phyloP scores from a whole-genome alignment of 2,888 invertebrate species.

The Chouioia cunea region DNA sequence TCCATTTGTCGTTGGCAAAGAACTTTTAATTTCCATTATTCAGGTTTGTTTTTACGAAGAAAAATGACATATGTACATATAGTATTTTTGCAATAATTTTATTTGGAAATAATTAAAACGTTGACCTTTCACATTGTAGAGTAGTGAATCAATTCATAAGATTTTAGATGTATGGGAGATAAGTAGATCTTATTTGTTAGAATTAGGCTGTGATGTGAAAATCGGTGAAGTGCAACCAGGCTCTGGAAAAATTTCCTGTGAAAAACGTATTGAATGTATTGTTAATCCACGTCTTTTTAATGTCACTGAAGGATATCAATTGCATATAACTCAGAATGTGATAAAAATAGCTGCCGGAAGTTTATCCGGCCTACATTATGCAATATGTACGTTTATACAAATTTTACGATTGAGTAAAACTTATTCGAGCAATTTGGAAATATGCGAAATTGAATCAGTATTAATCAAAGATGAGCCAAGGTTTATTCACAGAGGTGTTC shows the following conservation, averaged over 20 bases:
- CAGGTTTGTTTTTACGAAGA: conserved; percentile 54
- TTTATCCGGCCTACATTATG: conserved; percentile 72
- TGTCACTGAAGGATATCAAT: conserved; percentile 69
- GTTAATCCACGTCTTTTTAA: conserved; percentile 70
- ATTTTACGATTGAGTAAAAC: conserved; percentile 69
- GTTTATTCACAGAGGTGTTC: conserved; percentile 71
- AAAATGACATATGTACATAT: background rate
- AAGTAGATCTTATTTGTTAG: conserved; percentile 68
- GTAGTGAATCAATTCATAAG: conserved; percentile 65
- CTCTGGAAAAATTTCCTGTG: conserved; percentile 63
- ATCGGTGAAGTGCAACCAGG: conserved; percentile 68
- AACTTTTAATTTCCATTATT: conserved; percentile 69
- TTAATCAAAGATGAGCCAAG: conserved; percentile 74
- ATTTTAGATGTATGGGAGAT: conserved; percentile 71
- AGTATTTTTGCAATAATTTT: conserved; percentile 1
- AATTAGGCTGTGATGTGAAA: conserved; percentile 69
- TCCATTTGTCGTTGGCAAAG: conserved; percentile 68
- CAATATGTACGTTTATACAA: conserved; percentile 72
- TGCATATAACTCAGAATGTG: conserved; percentile 70
- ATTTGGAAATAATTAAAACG: background rate
- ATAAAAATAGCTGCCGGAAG: conserved; percentile 72
- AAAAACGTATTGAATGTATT: conserved; percentile 70
- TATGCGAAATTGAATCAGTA: conserved; percentile 65
- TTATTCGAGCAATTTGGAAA: conserved; percentile 55
- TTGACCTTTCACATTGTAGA: conserved; percentile 51